These are phyloP conservation scores for Thripadectes ignobilis DNA, from an alignment of 2,797 vertebrate genomes.

Conservation along the genomic window DNA sequence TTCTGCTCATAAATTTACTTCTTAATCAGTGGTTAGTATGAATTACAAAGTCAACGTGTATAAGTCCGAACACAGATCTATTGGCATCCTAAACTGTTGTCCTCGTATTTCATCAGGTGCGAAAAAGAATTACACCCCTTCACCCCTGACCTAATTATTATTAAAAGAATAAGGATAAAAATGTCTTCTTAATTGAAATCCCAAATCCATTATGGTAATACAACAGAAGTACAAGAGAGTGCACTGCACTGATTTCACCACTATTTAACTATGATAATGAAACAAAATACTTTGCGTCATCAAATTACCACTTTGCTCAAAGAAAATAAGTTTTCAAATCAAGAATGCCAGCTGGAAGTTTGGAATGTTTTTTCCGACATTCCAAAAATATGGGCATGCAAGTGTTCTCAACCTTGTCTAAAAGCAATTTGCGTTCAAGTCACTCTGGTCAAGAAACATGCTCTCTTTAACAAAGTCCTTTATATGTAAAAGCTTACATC, in stretches of 20 bases:
- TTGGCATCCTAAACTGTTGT: background rate
- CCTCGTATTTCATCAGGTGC: background rate
- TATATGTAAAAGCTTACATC: background rate
- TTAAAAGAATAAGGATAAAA: background rate
- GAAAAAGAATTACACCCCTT: background rate
- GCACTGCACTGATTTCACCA: background rate
- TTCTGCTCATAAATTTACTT: background rate
- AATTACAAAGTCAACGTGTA: background rate
- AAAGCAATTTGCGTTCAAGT: background rate
- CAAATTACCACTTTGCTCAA: background rate
- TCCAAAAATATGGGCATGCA: background rate
- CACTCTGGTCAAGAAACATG: background rate
- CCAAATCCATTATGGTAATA: background rate
- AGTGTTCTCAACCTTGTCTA: background rate
- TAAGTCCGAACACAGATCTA: background rate
- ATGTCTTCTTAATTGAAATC: background rate
- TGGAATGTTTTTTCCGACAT: background rate
- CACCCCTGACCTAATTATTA: background rate
- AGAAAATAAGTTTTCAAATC: background rate
- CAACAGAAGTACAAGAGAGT: background rate
- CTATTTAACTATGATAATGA: background rate
- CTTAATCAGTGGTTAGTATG: background rate
- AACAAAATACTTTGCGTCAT: background rate
- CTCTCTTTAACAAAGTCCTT: background rate
- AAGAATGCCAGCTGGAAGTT: background rate